Percentiles rank a stretch among this genome's conserved stretches.
phyloP scores from a whole-genome alignment of 1,140 invertebrate genomes.

The Drosophila pallidifrons region DNA sequence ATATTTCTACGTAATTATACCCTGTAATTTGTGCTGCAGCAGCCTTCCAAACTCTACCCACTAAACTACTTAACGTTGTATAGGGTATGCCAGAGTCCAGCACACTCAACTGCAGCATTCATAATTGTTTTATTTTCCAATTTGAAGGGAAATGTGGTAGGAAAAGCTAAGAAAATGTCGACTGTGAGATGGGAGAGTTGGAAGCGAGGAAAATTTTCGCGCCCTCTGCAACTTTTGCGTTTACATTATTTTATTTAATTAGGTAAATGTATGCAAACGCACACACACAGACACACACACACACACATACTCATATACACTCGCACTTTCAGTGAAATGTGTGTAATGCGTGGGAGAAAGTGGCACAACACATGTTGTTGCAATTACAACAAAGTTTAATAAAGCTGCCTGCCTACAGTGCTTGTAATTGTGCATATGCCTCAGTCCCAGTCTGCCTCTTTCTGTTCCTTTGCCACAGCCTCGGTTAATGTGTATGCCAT shows the following conservation, averaged over 20 bases:
- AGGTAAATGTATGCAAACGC: slow-evolving; percentile 80
- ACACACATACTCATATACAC: slow-evolving; percentile 25
- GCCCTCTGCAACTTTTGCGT: slow-evolving; percentile 74
- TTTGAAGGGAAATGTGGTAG: slow-evolving; percentile 59
- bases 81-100: neutral
- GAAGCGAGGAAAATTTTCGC: slow-evolving; percentile 50
- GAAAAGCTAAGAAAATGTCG: slow-evolving; percentile 28
- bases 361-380: slow-evolving; percentile 73
- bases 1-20: slow-evolving; percentile 63
- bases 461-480: neutral
- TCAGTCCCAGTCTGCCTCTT: neutral
- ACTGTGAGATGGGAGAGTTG: neutral
- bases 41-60: neutral
- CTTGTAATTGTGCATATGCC: slow-evolving; percentile 45
- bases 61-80: neutral
- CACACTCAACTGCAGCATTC: neutral
- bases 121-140: slow-evolving; percentile 58
- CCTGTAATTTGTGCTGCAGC: slow-evolving; percentile 1
- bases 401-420: slow-evolving; percentile 60
- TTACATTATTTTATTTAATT: slow-evolving; percentile 84
- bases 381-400: slow-evolving; percentile 81
- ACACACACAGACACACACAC: slow-evolving; percentile 38
- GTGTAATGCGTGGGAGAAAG: slow-evolving; percentile 4
- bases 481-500: neutral
- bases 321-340: slow-evolving; percentile 9